Evolutionary conservation across 1,140 invertebrate genomes (phyloP).

Genomic region (Drosophila virilis): DNA sequence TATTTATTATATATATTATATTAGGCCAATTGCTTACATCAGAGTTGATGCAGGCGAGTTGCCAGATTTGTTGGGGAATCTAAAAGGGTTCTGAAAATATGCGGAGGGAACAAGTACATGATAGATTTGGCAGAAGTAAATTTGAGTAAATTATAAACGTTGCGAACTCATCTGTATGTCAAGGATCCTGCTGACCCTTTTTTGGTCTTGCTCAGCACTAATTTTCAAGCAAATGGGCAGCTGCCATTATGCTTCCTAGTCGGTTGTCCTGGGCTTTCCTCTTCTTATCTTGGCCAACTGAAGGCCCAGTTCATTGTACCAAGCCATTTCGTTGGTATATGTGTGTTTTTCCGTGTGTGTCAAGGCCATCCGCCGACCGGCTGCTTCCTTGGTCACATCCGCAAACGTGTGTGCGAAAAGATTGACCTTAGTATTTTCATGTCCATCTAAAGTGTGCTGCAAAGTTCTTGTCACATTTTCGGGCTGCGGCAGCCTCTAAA

Average conservation of each 20-base stretch:
- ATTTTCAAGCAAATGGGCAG: constrained; percentile 64
- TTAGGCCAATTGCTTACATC: no score
- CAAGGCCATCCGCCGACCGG: constrained; percentile 64
- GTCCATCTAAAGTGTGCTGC: constrained; percentile 67
- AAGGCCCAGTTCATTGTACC: constrained; percentile 71
- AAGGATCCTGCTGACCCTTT: constrained; percentile 44
- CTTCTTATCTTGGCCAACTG: constrained; percentile 54
- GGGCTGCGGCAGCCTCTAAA: constrained; percentile 30
- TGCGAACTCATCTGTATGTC: constrained; percentile 54
- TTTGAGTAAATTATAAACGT: constrained; percentile 52
- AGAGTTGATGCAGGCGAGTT: no score
- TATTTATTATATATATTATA: no score
- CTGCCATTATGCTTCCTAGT: constrained; percentile 14
- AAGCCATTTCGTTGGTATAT: neutral
- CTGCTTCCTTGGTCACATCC: constrained; percentile 64
- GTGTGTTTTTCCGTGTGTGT: constrained; percentile 8
- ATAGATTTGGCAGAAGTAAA: constrained; percentile 49
- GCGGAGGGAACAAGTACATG: neutral
- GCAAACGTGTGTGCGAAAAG: constrained; percentile 42
- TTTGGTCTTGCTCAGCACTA: constrained; percentile 46
- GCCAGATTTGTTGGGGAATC: constrained; percentile 1
- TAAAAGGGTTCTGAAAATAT: constrained; percentile 25
- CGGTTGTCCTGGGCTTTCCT: constrained; percentile 31
- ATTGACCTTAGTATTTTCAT: constrained; percentile 70
- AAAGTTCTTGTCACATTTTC: constrained; percentile 60